These are phyloP conservation scores for Nerophis lumbriciformis DNA, from an alignment of 2,113 vertebrate species.

Conservation along the genomic window DNA sequence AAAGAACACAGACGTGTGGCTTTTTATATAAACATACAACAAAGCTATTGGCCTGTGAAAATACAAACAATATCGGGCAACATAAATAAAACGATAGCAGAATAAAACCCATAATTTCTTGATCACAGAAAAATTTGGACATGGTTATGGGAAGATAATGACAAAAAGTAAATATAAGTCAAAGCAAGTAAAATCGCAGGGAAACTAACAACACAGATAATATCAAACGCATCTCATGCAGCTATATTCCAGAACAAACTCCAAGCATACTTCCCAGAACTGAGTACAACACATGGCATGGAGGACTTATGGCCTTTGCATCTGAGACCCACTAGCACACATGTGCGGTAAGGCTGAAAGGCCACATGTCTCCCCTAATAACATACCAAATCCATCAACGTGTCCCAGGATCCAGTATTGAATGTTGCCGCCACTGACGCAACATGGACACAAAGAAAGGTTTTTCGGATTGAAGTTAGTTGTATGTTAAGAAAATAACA, in stretches of 20 bases:
- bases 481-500: background rate
- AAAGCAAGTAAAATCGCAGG: background rate
- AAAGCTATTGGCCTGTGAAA: background rate
- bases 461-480: conserved; percentile 21
- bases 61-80: background rate
- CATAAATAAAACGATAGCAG: background rate
- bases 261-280: conserved; percentile 22
- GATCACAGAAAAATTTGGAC: background rate
- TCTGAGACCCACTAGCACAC: conserved; percentile 13
- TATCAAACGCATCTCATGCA: conserved; percentile 17
- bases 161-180: background rate
- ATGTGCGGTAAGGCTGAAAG: conserved; percentile 35
- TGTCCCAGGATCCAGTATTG: conserved; percentile 33
- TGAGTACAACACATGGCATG: conserved; percentile 11
- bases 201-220: background rate
- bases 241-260: conserved; percentile 9
- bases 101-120: background rate
- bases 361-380: conserved; percentile 58
- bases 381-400: conserved; percentile 69
- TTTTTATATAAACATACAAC: background rate
- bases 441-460: conserved; percentile 30
- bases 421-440: conserved; percentile 35
- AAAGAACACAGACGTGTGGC: background rate
- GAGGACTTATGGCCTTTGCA: conserved; percentile 3
- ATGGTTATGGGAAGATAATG: background rate